phyloP scores from a whole-genome alignment of 2,113 vertebrate genomes.

The Podilymbus podiceps region DNA sequence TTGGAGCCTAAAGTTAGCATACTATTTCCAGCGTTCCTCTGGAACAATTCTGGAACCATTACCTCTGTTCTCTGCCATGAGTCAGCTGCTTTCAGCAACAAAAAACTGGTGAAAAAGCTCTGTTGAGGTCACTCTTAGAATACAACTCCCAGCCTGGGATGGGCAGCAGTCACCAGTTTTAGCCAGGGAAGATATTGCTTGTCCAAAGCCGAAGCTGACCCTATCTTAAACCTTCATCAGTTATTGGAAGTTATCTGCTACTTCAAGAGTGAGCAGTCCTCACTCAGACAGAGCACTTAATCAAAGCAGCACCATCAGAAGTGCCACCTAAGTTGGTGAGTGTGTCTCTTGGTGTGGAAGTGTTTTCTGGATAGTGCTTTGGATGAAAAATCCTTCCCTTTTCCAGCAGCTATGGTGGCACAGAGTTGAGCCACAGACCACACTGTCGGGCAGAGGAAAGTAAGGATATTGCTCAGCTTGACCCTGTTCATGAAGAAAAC shows the following conservation, averaged over 20 bases:
- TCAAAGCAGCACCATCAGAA: not conserved
- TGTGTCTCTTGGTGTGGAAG: not conserved
- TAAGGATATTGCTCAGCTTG: not conserved
- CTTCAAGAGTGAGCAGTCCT: not conserved
- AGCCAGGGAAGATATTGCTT: not conserved
- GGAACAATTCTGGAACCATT: not conserved
- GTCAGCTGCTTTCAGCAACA: not conserved
- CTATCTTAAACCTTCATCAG: not conserved
- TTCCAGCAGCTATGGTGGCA: not conserved
- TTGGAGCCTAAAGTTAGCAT: not conserved
- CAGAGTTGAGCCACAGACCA: not conserved
- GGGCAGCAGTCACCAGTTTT: not conserved
- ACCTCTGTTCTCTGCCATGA: not conserved
- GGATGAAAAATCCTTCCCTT: not conserved
- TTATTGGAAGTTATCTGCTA: not conserved
- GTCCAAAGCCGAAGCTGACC: not conserved
- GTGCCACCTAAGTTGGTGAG: not conserved
- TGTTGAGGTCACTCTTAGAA: not conserved
- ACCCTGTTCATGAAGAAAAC: not conserved
- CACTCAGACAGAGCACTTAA: not conserved
- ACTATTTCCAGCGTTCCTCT: not conserved
- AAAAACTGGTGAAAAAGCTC: not conserved
- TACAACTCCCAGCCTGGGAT: not conserved
- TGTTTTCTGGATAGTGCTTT: not conserved
- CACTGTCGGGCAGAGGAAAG: not conserved